A percentile compares a stretch with the other conserved stretches of the same genome.
Evolutionary conservation across 2,113 vertebrate species (phyloP).

Genomic region (Oxyruncus cristatus): DNA sequence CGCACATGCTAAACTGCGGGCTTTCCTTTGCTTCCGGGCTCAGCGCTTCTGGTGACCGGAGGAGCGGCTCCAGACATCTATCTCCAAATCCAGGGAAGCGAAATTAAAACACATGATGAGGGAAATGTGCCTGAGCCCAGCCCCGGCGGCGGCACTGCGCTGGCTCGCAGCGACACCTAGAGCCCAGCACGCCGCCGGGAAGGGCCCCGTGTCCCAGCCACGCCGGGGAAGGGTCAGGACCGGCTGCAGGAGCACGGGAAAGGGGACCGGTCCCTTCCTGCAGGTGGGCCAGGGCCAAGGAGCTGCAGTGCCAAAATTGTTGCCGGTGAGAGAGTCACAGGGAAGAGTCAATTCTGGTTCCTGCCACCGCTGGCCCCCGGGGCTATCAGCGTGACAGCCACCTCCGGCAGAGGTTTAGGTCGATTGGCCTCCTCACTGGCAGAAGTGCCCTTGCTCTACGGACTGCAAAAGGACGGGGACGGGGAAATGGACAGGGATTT

Average conservation of each 20-base stretch:
- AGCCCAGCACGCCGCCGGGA: background rate
- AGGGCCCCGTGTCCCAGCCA: background rate
- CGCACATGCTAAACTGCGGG: background rate
- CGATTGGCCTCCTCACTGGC: background rate
- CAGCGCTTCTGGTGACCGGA: constrained; percentile 26
- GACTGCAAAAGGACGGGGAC: background rate
- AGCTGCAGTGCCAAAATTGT: background rate
- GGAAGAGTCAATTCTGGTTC: background rate
- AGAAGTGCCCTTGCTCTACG: background rate
- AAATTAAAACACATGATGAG: constrained; percentile 1
- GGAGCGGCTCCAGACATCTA: constrained; percentile 38
- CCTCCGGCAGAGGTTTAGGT: background rate
- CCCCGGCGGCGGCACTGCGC: constrained; percentile 6
- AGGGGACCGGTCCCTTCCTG: too few relatives aligned
- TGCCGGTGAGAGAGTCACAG: fast-evolving
- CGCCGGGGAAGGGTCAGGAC: background rate
- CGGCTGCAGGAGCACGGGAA: fast-evolving
- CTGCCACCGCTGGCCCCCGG: background rate
- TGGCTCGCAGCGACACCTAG: constrained; percentile 74
- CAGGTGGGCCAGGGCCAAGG: background rate
- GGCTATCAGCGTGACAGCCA: background rate
- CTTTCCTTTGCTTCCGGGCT: background rate
- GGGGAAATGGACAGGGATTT: background rate
- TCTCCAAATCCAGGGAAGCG: constrained; percentile 1
- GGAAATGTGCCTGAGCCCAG: background rate